A percentile compares a stretch with the other conserved stretches of the same genome.
phyloP scores from a whole-genome alignment of 2,888 invertebrate species.

The Dioctria rufipes region DNA sequence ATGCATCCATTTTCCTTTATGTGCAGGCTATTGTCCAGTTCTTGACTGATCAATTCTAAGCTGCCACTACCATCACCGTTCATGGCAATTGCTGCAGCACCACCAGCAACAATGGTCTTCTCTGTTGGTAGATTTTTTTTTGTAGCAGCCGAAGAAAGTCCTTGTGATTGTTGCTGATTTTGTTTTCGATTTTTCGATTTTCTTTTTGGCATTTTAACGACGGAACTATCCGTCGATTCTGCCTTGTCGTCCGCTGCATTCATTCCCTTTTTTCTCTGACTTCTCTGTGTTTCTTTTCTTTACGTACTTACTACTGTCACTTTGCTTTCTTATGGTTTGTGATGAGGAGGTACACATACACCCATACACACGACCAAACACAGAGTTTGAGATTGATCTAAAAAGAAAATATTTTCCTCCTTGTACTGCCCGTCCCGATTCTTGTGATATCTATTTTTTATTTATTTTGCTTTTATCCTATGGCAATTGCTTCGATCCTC shows the following conservation, averaged over 20 bases:
- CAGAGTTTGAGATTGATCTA: background rate
- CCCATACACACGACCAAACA: background rate
- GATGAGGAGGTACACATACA: background rate
- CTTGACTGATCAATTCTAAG: slow-evolving; percentile 47
- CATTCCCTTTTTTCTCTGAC: slow-evolving; percentile 43
- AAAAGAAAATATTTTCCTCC: background rate
- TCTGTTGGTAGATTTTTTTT: background rate
- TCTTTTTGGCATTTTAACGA: slow-evolving; percentile 51
- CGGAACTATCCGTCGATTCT: slow-evolving; percentile 46
- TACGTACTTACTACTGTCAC: slow-evolving; percentile 51
- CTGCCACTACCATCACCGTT: slow-evolving; percentile 1
- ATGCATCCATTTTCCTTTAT: slow-evolving; percentile 57
- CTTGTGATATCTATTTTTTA: background rate
- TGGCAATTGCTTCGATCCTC: background rate
- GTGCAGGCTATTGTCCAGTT: slow-evolving; percentile 50
- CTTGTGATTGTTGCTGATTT: slow-evolving; percentile 28
- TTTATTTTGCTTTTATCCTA: background rate
- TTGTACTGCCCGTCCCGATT: background rate
- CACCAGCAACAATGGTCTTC: background rate
- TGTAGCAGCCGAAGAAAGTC: background rate
- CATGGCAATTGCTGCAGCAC: background rate
- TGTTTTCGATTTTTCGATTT: slow-evolving; percentile 52
- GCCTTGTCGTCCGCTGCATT: slow-evolving; percentile 52
- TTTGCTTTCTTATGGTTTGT: background rate
- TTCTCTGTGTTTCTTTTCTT: background rate